These are phyloP conservation scores for Harlomillsia oculata DNA, from an alignment of 1,140 invertebrate species.

Conservation along the genomic window DNA sequence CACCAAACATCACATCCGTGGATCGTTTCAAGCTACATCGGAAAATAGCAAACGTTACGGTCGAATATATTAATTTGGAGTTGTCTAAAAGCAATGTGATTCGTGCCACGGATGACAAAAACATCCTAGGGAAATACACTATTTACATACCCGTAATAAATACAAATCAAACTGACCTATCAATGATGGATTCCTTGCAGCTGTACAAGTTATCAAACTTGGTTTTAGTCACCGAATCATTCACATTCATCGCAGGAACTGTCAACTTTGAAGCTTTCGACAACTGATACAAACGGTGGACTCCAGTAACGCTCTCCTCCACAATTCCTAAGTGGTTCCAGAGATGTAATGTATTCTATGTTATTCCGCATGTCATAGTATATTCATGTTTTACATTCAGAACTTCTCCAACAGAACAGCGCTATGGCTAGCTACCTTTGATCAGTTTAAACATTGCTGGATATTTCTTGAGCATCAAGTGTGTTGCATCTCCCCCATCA, in stretches of 20 bases:
- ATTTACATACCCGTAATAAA: no score
- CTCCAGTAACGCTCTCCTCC: slow-evolving; percentile 95
- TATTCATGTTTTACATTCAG: no score
- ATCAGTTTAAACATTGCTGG: slow-evolving; percentile 89
- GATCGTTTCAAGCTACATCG: slow-evolving; percentile 90
- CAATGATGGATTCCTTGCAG: slow-evolving; percentile 77
- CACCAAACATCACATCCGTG: slow-evolving; percentile 96
- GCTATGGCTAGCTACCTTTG: slow-evolving; percentile 63
- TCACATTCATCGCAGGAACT: slow-evolving; percentile 98
- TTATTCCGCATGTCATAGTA: no score
- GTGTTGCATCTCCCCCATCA: slow-evolving; percentile 82
- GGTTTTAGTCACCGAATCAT: slow-evolving; percentile 97
- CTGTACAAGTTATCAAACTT: slow-evolving; percentile 96
- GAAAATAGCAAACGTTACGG: slow-evolving; percentile 38
- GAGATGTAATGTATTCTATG: slow-evolving; percentile 8
- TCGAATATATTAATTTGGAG: no score
- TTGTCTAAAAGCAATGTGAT: no score
- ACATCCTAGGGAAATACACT: no score
- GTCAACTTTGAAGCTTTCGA: slow-evolving; percentile 87
- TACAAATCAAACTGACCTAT: slow-evolving; percentile 60
- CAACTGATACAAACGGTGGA: slow-evolving; percentile 90
- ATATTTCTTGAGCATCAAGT: slow-evolving; percentile 90
- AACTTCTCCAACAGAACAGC: no score
- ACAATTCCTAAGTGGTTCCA: slow-evolving; percentile 65
- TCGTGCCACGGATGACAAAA: no score